A percentile compares a stretch with the other conserved stretches of the same genome.
Conservation (phyloP, 1,140 invertebrate genomes). For the Drosophila pruinosa region DNA sequence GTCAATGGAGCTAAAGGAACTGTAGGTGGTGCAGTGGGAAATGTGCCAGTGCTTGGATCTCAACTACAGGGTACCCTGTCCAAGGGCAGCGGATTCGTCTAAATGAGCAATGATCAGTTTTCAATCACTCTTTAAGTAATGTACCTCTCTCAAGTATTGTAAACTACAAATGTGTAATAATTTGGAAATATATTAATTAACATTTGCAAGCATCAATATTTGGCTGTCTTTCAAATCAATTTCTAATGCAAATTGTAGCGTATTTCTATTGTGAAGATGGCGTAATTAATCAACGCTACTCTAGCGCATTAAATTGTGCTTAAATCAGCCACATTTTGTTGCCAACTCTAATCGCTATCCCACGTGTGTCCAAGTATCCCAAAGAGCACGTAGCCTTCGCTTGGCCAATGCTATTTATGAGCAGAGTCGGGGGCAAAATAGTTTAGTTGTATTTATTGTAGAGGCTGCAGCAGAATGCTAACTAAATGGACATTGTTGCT, state of each 20-base stretch:
- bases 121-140: too few species aligned
- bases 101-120: too few species aligned
- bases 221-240: background rate
- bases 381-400: constrained; percentile 9
- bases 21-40: background rate
- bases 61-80: too few species aligned
- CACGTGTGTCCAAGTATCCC: background rate
- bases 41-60: too few species aligned
- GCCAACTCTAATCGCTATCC: constrained; percentile 10
- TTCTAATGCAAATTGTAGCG: too few species aligned
- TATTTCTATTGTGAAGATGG: too few species aligned
- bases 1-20: too few species aligned
- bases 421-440: background rate
- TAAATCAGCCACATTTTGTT: background rate
- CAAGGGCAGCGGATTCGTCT: too few species aligned
- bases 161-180: background rate
- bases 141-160: background rate
- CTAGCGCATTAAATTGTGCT: background rate
- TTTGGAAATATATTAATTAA: background rate
- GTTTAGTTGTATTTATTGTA: constrained; percentile 3
- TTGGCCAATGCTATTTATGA: constrained; percentile 18
- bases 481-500: background rate
- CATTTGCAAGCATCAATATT: background rate
- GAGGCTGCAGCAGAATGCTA: constrained; percentile 4
- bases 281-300: too few species aligned